phyloP scores from a whole-genome alignment of 2,888 invertebrate genomes.

The Eudasyphora cyanicolor region DNA sequence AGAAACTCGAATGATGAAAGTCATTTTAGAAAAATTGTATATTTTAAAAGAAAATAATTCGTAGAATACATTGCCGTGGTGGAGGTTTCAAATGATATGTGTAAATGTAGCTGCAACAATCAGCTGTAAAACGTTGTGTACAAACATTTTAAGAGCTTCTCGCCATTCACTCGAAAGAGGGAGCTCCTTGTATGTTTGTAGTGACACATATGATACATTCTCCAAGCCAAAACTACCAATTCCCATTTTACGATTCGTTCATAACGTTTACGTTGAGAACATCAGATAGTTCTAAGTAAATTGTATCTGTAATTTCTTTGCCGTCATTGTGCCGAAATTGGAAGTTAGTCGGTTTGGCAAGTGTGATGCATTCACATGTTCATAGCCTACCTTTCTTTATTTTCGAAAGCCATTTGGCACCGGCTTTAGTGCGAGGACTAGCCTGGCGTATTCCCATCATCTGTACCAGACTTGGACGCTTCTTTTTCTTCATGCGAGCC shows the following conservation, averaged over 20 bases:
- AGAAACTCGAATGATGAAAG: no score
- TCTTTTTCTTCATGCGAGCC: slow-evolving; percentile 85
- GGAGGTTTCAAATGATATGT: background rate
- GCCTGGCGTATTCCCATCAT: slow-evolving; percentile 89
- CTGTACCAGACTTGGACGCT: slow-evolving; percentile 91
- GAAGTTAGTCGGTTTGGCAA: slow-evolving; percentile 27
- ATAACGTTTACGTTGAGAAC: no score
- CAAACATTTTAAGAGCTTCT: slow-evolving; percentile 29
- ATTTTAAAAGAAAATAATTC: no score
- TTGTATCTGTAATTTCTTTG: no score
- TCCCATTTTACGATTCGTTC: background rate
- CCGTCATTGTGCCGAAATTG: slow-evolving; percentile 82
- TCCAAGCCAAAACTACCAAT: background rate
- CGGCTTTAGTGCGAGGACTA: slow-evolving; percentile 92
- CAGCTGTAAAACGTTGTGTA: slow-evolving; percentile 48
- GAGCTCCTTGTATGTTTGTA: slow-evolving; percentile 56
- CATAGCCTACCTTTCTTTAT: slow-evolving; percentile 89
- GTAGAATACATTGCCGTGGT: background rate
- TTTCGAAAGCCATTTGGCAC: slow-evolving; percentile 93
- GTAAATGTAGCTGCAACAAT: slow-evolving; percentile 19
- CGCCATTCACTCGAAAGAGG: background rate
- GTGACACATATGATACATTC: slow-evolving; percentile 62
- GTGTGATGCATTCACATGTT: slow-evolving; percentile 81
- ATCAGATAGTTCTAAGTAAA: no score
- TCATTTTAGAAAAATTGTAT: no score